Evolutionary conservation across 2,797 vertebrate species (phyloP).

Genomic region (Acanthiza pusilla): DNA sequence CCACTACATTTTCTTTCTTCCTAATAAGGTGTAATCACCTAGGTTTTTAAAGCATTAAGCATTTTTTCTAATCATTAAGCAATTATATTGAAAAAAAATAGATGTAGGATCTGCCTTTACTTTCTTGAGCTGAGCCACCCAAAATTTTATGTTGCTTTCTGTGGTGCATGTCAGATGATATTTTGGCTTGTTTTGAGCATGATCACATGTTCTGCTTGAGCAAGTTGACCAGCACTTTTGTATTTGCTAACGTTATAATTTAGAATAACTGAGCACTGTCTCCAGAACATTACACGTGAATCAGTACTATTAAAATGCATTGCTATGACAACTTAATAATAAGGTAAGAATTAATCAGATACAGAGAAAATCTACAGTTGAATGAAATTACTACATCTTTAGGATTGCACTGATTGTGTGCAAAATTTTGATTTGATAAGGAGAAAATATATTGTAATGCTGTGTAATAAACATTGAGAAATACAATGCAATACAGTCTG

Average conservation of each 20-base stretch:
- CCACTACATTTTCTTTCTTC: neutral
- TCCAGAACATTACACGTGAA: conserved; percentile 12
- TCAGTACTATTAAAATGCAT: conserved; percentile 12
- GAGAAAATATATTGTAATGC: neutral
- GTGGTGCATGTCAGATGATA: neutral
- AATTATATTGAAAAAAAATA: neutral
- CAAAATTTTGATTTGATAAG: conserved; percentile 5
- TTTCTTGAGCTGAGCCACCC: neutral
- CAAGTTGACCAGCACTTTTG: neutral
- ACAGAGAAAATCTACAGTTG: neutral
- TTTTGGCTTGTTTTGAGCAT: neutral
- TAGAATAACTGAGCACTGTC: neutral
- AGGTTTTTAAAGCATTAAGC: neutral
- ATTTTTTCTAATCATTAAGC: neutral
- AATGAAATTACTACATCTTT: neutral
- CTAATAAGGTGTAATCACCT: neutral
- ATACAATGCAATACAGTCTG: neutral
- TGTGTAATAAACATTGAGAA: neutral
- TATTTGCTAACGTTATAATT: neutral
- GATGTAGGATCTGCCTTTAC: neutral
- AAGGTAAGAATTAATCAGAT: neutral
- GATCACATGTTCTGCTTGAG: neutral
- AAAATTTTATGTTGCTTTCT: neutral
- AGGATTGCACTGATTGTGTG: neutral
- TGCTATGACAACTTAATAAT: conserved; percentile 41